Base-by-base conservation (phyloP, 2,113 vertebrate species). In the Ploceus nigricollis region DNA sequence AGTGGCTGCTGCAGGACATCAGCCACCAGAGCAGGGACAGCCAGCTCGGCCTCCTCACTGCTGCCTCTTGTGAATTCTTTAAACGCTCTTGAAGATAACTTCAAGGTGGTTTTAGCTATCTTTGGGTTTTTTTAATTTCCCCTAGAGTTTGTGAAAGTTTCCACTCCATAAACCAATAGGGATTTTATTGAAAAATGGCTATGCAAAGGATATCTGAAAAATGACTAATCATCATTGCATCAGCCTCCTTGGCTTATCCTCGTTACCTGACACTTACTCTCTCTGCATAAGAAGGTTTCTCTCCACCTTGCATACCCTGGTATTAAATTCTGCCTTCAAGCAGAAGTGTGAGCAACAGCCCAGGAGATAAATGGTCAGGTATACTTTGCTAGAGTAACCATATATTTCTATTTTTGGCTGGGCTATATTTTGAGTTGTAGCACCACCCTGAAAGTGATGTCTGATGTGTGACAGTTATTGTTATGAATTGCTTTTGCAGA, bases 31-130 rank as follows among this genome's bases (percentile, higher is more conserved):
- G 23, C 51, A 48, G 39, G 7, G 31, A 37, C 25, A 53, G n/a
- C 6, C 15, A 63, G 9, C 7, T 48, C 13, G 7, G 28, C 9
- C 35, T 1, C 0, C 8, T 42, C 40, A 39, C 1, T 16, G 8
- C 12, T n/a, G 15, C 33, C 8, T 15, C 61, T 37, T 33, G 9
- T 54, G 47, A 37, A 39, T 14, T 24, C 22, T 23, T 68, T 76
- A 39, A 66, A 37, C 0, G 0, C 47, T 37, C 22, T 23, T 50
- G 12, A 54, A 58, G 54, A 58, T 28, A 1, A 28, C 13, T 58
- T 54, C 8, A 12, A 33, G 42, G 48, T 19, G 2, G 8, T 69
- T 71, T 82, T 48, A 71, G 7, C 30, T 47, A 64, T 57, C 4
- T 80, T 58, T n/a, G n/a, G n/a, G n/a, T 42, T 33, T 27, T 16